phyloP scores from a whole-genome alignment of 2,113 vertebrate species.

The Pachycephala philippinensis region DNA sequence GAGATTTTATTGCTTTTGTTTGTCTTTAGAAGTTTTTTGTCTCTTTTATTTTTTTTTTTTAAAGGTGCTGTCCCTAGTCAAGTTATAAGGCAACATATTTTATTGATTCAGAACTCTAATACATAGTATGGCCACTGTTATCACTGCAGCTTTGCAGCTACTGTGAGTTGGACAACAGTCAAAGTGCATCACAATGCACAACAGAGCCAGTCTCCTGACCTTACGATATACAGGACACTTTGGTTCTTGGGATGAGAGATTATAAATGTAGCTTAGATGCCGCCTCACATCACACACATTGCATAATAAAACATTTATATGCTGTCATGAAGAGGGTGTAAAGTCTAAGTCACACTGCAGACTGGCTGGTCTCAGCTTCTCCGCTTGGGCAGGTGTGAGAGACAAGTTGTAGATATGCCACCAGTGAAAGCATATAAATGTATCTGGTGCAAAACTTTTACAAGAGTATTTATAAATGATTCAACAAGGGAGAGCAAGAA shows the following conservation, averaged over 20 bases:
- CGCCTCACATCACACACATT: constrained; percentile 65
- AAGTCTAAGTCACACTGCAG: constrained; percentile 34
- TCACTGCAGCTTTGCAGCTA: constrained; percentile 70
- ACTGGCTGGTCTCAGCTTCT: constrained; percentile 58
- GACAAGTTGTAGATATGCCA: constrained; percentile 53
- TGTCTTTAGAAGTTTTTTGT: constrained; percentile 33
- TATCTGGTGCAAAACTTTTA: constrained; percentile 62
- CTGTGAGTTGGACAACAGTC: constrained; percentile 38
- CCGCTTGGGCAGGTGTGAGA: constrained; percentile 11
- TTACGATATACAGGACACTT: constrained; percentile 69
- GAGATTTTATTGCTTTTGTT: constrained; percentile 71
- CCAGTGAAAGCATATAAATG: constrained; percentile 52
- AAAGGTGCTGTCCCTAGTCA: constrained; percentile 70
- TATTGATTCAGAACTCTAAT: constrained; percentile 67
- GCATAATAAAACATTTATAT: constrained; percentile 70
- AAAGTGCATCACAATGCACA: constrained; percentile 70
- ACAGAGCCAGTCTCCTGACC: constrained; percentile 63
- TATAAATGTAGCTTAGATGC: constrained; percentile 60
- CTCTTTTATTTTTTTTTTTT: not conserved
- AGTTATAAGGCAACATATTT: constrained; percentile 68
- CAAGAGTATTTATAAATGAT: constrained; percentile 55
- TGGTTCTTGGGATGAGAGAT: constrained; percentile 68
- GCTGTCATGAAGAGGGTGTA: constrained; percentile 47
- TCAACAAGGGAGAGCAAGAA: constrained; percentile 40
- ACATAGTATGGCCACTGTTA: constrained; percentile 78